phyloP scores from a whole-genome alignment of 2,888 invertebrate species.

The Colletes collaris region DNA sequence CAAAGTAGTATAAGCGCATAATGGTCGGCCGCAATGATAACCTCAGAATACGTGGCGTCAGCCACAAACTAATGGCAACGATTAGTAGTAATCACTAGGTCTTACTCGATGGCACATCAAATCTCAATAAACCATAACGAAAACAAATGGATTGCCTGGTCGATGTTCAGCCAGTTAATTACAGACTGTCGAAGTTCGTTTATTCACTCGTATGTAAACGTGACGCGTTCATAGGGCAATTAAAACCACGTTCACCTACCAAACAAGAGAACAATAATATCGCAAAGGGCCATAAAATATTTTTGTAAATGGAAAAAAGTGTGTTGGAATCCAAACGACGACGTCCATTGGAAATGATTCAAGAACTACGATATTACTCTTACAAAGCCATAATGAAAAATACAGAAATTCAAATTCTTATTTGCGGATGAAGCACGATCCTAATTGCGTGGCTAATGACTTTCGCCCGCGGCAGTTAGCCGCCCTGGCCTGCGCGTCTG shows the following conservation, averaged over 20 bases:
- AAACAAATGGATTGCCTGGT: slow-evolving; percentile 8
- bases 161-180: slow-evolving; percentile 51
- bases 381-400: too few species aligned
- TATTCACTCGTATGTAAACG: slow-evolving; percentile 63
- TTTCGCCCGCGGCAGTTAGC: too few species aligned
- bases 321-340: too few species aligned
- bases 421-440: too few species aligned
- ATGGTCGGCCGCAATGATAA: slow-evolving; percentile 51
- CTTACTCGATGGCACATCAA: slow-evolving; percentile 59
- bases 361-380: too few species aligned
- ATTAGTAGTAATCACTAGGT: slow-evolving; percentile 63
- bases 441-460: too few species aligned
- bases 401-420: too few species aligned
- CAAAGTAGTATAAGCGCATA: slow-evolving; percentile 29
- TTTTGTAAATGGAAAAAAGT: too few species aligned
- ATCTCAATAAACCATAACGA: slow-evolving; percentile 59
- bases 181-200: slow-evolving; percentile 61
- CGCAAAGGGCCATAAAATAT: too few species aligned
- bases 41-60: slow-evolving; percentile 45
- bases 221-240: slow-evolving; percentile 64
- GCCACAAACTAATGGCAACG: slow-evolving; percentile 56
- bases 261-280: neutral
- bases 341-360: too few species aligned
- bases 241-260: slow-evolving; percentile 63
- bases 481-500: too few species aligned